Conservation (phyloP, 2,797 vertebrate species). For the Pogonophryne albipinna region DNA sequence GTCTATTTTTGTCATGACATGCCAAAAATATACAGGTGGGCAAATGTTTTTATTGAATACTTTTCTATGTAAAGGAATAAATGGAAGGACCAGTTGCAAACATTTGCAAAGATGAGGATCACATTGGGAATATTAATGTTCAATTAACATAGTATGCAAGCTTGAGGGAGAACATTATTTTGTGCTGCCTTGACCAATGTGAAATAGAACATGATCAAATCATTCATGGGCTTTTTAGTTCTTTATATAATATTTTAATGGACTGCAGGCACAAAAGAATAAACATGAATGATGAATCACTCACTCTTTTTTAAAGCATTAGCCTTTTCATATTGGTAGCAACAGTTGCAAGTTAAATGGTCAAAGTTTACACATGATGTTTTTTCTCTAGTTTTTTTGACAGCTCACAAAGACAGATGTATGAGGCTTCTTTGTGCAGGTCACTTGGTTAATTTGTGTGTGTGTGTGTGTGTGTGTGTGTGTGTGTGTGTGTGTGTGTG, state of each 20-base stretch:
- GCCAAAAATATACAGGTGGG: neutral
- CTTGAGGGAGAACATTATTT: neutral
- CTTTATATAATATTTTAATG: neutral
- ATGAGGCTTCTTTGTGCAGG: neutral
- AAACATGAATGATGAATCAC: neutral
- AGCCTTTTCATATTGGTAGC: neutral
- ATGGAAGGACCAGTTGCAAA: neutral
- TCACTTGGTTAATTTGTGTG: constrained; percentile 4
- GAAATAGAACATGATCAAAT: constrained; percentile 5
- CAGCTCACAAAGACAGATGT: neutral
- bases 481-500: neutral
- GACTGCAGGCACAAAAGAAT: neutral
- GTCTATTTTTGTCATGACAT: neutral
- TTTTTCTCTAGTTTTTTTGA: neutral
- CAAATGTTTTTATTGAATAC: neutral
- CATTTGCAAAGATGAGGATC: neutral
- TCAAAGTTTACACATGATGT: neutral
- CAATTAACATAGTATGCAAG: neutral
- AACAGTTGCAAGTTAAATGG: neutral
- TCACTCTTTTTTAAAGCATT: neutral
- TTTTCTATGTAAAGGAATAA: neutral
- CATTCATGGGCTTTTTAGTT: constrained; percentile 2
- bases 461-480: constrained; percentile 1
- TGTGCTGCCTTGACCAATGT: constrained; percentile 1
- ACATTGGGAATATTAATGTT: constrained; percentile 3